phyloP scores from a whole-genome alignment of 2,113 vertebrate species.

The Callocephalon fimbriatum region DNA sequence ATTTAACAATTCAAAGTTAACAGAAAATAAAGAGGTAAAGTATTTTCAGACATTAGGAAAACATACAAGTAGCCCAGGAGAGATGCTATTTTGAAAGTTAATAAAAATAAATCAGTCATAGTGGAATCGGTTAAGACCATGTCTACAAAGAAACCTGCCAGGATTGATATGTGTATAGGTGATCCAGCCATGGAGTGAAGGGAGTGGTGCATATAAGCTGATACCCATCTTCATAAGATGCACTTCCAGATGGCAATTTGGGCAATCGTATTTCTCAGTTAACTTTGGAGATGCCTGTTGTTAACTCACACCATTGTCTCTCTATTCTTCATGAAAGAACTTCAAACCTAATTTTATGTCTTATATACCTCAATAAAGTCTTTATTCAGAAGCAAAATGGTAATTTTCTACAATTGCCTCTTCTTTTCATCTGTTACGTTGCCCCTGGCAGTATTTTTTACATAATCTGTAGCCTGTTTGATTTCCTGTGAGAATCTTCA shows the following conservation, averaged over 20 bases:
- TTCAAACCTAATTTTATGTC: not conserved
- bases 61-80: not conserved
- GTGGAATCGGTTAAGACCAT: not conserved
- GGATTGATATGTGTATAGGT: accelerated
- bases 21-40: not conserved
- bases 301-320: not conserved
- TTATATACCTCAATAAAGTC: not conserved
- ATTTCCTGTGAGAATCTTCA: constrained; percentile 21
- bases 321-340: not conserved
- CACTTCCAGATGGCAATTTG: not conserved
- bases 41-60: not conserved
- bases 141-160: accelerated
- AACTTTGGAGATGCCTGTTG: not conserved
- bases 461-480: not conserved
- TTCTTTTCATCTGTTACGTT: not conserved
- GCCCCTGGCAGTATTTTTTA: not conserved
- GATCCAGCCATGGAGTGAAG: not conserved
- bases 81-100: not conserved
- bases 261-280: not conserved
- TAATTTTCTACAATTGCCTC: not conserved
- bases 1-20: not conserved
- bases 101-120: not conserved
- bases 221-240: not conserved
- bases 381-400: not conserved
- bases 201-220: accelerated